phyloP scores from a whole-genome alignment of 2,113 vertebrate species.

The Notarius lentiginosus region DNA sequence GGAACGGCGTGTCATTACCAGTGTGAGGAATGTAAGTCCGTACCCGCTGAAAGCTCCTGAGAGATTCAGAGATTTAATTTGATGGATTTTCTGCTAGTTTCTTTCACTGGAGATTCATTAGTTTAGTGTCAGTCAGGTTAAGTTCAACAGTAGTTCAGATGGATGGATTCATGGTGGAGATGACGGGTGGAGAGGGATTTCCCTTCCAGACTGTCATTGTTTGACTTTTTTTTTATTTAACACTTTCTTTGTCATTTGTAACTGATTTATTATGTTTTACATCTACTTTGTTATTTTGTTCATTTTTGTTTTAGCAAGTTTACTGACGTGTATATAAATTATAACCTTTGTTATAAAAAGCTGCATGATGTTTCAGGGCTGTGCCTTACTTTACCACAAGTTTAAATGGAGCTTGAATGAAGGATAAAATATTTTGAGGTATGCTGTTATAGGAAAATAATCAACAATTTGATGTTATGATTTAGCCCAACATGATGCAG shows the following conservation, averaged over 20 bases:
- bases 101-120: constrained; percentile 1
- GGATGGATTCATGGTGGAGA: neutral
- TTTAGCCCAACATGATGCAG: neutral
- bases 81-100: constrained; percentile 23
- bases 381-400: neutral
- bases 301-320: neutral
- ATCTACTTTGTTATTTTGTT: neutral
- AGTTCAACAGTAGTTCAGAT: neutral
- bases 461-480: neutral
- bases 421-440: neutral
- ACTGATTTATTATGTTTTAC: neutral
- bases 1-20: constrained; percentile 14
- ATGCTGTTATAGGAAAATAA: neutral
- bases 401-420: neutral
- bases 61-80: constrained; percentile 20
- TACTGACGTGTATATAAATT: neutral
- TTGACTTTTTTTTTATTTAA: neutral
- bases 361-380: neutral
- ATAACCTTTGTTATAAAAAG: neutral
- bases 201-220: neutral
- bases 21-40: constrained; percentile 18
- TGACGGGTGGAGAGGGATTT: neutral
- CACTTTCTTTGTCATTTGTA: neutral
- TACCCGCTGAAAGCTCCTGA: constrained; percentile 3
- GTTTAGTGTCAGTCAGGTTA: constrained; percentile 8